Percentiles rank a stretch among this genome's conserved stretches.
Conservation (phyloP, 2,888 invertebrate species). For the Netelia fuscicornis region DNA sequence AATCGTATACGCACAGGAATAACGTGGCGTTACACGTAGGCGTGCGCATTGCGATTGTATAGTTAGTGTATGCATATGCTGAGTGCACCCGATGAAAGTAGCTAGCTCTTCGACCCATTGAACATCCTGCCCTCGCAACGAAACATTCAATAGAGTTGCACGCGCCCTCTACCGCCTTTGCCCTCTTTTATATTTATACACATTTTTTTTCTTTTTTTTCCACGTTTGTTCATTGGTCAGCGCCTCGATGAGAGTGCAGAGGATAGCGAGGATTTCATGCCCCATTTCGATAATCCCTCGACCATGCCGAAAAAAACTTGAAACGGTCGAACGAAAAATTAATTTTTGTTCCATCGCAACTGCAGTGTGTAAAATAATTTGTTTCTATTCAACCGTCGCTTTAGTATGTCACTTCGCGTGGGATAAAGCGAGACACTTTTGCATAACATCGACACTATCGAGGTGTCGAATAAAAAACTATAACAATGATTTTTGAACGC, state of each 20-base stretch:
- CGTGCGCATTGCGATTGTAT: background rate
- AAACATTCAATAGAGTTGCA: conserved; percentile 56
- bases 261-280: conserved; percentile 37
- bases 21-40: no score
- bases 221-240: conserved; percentile 20
- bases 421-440: no score
- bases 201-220: conserved; percentile 37
- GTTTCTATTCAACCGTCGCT: no score
- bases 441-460: no score
- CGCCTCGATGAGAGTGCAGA: conserved; percentile 49
- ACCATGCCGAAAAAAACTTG: conserved; percentile 9
- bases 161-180: conserved; percentile 16
- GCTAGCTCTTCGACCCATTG: conserved; percentile 64
- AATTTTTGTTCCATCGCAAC: conserved; percentile 3
- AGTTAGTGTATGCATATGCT: conserved; percentile 31
- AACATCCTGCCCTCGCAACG: conserved; percentile 54
- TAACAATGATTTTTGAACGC: no score
- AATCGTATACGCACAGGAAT: conserved; percentile 16
- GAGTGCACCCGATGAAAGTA: conserved; percentile 56
- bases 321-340: conserved; percentile 25
- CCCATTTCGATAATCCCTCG: conserved; percentile 29
- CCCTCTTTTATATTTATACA: conserved; percentile 44
- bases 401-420: no score
- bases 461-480: no score
- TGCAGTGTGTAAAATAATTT: background rate